phyloP scores from a whole-genome alignment of 2,888 invertebrate genomes.

The Ganaspis brasiliensis region DNA sequence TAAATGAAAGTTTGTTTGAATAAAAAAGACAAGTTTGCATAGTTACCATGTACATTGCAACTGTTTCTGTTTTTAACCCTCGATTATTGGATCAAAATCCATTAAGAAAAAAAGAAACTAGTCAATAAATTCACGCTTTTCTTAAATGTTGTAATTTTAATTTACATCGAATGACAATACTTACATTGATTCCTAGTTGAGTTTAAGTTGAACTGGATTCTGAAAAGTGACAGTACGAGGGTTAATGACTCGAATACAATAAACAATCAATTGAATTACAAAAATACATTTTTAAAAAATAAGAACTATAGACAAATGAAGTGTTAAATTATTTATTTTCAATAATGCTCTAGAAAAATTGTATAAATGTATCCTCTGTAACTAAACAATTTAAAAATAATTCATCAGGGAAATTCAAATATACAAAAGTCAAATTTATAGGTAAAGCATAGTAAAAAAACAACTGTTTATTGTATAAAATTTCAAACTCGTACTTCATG shows the following conservation, averaged over 20 bases:
- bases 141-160: conserved; percentile 9
- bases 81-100: conserved; percentile 3
- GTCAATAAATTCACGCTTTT: conserved; percentile 24
- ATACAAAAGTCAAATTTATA: neutral
- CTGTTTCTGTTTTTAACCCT: conserved; percentile 20
- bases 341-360: neutral
- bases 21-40: conserved; percentile 22
- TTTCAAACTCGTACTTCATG: conserved; percentile 19
- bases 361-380: conserved; percentile 1
- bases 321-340: neutral
- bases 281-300: conserved; percentile 8
- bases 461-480: conserved; percentile 24
- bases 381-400: neutral
- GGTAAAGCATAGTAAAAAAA: neutral
- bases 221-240: neutral
- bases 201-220: neutral
- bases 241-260: neutral
- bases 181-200: conserved; percentile 4
- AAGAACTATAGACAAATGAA: conserved; percentile 3
- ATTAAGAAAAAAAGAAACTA: conserved; percentile 1
- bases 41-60: neutral
- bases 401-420: conserved; percentile 7
- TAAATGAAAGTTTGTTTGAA: conserved; percentile 29
- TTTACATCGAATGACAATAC: conserved; percentile 10
- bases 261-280: neutral